Percentiles rank a stretch among this genome's conserved stretches.
Conservation (phyloP, 2,797 vertebrate species). For the Moxostoma hubbsi region DNA sequence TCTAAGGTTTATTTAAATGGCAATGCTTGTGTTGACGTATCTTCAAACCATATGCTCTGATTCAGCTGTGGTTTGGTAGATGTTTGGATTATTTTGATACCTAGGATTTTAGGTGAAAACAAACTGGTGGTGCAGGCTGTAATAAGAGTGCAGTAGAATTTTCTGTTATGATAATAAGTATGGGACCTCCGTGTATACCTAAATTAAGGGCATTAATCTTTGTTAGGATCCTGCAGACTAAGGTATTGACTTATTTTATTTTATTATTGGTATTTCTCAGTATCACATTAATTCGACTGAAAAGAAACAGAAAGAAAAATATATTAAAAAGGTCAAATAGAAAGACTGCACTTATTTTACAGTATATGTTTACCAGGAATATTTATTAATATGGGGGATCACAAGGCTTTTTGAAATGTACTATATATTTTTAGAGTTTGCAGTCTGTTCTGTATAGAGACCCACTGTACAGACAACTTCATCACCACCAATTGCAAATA, state of each 20-base stretch:
- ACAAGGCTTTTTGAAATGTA: too few species aligned
- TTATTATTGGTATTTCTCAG: not conserved
- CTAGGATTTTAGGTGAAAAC: not conserved
- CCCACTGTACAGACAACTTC: not conserved
- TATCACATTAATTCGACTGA: not conserved
- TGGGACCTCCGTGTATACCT: not conserved
- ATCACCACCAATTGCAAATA: not conserved
- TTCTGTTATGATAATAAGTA: not conserved
- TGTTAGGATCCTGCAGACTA: too few species aligned
- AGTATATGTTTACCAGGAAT: not conserved
- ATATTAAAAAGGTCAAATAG: slow-evolving; percentile 9
- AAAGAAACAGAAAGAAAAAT: slow-evolving; percentile 7
- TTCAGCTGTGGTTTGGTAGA: slow-evolving; percentile 22
- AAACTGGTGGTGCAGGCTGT: not conserved
- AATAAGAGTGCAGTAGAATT: not conserved
- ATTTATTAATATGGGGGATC: slow-evolving; percentile 8
- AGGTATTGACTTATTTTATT: too few species aligned
- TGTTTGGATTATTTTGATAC: not conserved
- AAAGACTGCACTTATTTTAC: slow-evolving; percentile 1
- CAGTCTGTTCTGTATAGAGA: not conserved
- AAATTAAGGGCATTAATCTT: too few species aligned
- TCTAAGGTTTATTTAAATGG: slow-evolving; percentile 46
- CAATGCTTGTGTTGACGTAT: slow-evolving; percentile 10
- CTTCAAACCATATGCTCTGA: slow-evolving; percentile 3
- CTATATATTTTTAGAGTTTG: not conserved